Evolutionary conservation across 2,797 vertebrate species (phyloP), one percentile per base, ranked within the genome.

Genomic region (Crypturellus tataupa): DNA sequence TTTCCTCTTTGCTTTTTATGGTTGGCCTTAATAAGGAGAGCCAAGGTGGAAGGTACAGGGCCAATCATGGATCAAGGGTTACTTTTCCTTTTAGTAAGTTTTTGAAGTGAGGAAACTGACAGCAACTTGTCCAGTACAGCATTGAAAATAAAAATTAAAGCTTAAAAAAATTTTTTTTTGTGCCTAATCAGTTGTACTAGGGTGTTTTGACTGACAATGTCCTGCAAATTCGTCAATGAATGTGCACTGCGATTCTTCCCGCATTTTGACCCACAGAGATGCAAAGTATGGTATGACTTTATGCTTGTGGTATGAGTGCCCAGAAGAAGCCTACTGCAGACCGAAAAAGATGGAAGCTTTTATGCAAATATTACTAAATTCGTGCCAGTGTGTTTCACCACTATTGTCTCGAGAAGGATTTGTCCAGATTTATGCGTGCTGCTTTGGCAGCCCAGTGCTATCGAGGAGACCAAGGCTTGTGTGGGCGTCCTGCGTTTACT

Each of bases 321-420:
- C 88, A 62, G 83, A 58, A 80, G 76, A 87, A 68, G 72, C 44
- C 39, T 70, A 53, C 78, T 90, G 85, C 2, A 8, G 56, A 27
- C 83, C 23, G 3, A 71, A 64, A 37, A 78, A 80, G 93, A 91
- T 91, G 80, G 92, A 63, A 86, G 91, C 51, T 86, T 94, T 95
- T 80, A 64, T 81, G 83, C 84, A 93, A 94, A 95, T 80, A 31
- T 44, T 1, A 0, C 84, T 77, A 58, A 44, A 62, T 94, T 78
- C 39, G 58, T 85, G 80, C 11, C 2, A 9, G 35, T 20, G 42
- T 1, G 3, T 49, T n/a, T 5, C 0, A 0, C 18, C 0, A 0
- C 60, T 62, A 1, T 64, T 64, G 84, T 83, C 80, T 86, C 24
- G 56, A 19, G 25, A 68, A 71, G 78, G 60, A 73, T 90, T 90